A percentile compares a stretch with the other conserved stretches of the same genome.
Conservation (phyloP, 2,888 invertebrate genomes). For the Dascillus cervinus region DNA sequence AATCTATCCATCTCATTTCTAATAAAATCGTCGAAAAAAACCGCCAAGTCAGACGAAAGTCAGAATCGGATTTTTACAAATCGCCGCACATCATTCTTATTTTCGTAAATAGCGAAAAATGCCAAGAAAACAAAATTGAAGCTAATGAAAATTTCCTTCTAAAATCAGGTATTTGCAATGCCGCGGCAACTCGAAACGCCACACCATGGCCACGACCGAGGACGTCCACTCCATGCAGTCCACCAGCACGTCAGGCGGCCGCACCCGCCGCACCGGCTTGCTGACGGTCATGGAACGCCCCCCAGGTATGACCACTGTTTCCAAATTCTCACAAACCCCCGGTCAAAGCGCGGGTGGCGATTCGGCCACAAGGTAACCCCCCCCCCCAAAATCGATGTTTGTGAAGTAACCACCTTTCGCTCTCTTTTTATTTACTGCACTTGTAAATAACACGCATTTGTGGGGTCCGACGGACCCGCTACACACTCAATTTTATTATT, state of each 20-base stretch:
- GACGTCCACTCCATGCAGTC: slow-evolving; percentile 49
- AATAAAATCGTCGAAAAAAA: no score
- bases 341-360: no score
- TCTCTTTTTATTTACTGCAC: no score
- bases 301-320: slow-evolving; percentile 71
- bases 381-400: no score
- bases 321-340: no score
- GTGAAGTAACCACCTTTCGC: no score
- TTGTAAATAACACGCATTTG: no score
- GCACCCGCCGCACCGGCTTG: slow-evolving; percentile 74
- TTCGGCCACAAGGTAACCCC: no score
- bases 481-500: slow-evolving; percentile 13
- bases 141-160: not conserved
- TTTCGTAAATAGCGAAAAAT: not conserved
- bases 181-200: slow-evolving; percentile 67
- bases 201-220: slow-evolving; percentile 71
- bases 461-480: no score
- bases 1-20: no score
- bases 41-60: no score
- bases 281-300: slow-evolving; percentile 80
- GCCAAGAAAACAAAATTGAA: not conserved
- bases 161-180: slow-evolving; percentile 64
- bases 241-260: slow-evolving; percentile 33
- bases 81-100: not conserved
- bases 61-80: no score